phyloP scores from a whole-genome alignment of 1,140 invertebrate species.

The Cydia strobilella region DNA sequence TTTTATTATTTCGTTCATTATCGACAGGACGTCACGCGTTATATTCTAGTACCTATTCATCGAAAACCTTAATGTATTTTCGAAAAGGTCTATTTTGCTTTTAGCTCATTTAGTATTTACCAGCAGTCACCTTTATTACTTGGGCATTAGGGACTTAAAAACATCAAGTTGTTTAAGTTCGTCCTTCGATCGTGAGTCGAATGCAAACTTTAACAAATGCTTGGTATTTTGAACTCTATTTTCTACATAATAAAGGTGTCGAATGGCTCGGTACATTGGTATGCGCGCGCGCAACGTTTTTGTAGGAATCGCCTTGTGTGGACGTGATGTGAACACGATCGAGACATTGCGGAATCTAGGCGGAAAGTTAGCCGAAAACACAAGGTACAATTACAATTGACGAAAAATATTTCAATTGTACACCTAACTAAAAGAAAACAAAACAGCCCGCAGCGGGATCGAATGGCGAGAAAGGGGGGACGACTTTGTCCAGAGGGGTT shows the following conservation, averaged over 20 bases:
- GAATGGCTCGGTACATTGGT: neutral
- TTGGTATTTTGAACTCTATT: neutral
- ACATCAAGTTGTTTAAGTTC: neutral
- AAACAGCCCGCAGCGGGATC: too few species aligned
- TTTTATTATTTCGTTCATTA: neutral
- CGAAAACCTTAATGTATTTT: neutral
- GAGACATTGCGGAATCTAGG: conserved; percentile 33
- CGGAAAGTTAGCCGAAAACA: neutral
- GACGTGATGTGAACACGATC: conserved; percentile 61
- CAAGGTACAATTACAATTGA: neutral
- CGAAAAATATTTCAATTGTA: too few species aligned
- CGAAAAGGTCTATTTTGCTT: neutral
- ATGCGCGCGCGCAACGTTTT: conserved; percentile 34
- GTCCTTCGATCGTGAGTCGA: neutral
- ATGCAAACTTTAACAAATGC: neutral
- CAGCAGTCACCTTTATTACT: too few species aligned
- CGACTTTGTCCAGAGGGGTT: too few species aligned
- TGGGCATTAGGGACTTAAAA: too few species aligned
- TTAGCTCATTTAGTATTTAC: neutral
- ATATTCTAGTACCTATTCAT: conserved; percentile 32
- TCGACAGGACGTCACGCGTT: conserved; percentile 62
- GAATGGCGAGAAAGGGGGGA: too few species aligned
- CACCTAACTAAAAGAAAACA: too few species aligned
- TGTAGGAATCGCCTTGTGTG: conserved; percentile 63
- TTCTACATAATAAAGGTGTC: too few species aligned